phyloP scores from a whole-genome alignment of 64 coral and sea anemone genomes.

The Actinia equina region DNA sequence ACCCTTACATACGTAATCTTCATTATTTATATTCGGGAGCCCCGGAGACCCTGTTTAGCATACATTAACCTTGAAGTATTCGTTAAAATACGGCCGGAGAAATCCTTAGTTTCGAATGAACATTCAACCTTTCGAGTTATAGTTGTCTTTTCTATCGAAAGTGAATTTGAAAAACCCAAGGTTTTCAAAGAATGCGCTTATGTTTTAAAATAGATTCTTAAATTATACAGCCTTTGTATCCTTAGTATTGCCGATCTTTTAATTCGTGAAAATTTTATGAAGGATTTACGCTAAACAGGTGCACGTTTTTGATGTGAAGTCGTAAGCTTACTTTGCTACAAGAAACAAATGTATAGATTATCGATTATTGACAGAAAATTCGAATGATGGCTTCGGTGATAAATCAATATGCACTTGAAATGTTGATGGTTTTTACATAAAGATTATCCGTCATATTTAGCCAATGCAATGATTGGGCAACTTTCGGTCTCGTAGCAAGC shows the following conservation, averaged over 20 bases:
- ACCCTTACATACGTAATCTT: neutral
- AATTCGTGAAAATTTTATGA: neutral
- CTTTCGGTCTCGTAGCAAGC: neutral
- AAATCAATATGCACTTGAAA: neutral
- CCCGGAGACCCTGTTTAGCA: neutral
- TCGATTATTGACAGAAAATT: neutral
- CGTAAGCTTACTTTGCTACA: neutral
- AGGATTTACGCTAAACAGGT: neutral
- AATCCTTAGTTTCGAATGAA: neutral
- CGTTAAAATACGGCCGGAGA: neutral
- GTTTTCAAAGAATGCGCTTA: neutral
- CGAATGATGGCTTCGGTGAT: neutral
- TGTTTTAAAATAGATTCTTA: constrained; percentile 3
- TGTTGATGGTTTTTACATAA: neutral
- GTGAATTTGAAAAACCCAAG: neutral
- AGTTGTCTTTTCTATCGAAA: neutral
- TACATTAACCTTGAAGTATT: neutral
- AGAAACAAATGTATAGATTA: neutral
- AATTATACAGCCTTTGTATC: neutral
- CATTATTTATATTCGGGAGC: neutral
- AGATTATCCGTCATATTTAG: neutral
- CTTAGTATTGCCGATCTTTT: neutral
- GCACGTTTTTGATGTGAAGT: neutral
- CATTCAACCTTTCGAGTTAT: neutral
- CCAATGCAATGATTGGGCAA: neutral